Evolutionary conservation across 1,140 invertebrate genomes (phyloP).

Genomic region (Psix sp.): DNA sequence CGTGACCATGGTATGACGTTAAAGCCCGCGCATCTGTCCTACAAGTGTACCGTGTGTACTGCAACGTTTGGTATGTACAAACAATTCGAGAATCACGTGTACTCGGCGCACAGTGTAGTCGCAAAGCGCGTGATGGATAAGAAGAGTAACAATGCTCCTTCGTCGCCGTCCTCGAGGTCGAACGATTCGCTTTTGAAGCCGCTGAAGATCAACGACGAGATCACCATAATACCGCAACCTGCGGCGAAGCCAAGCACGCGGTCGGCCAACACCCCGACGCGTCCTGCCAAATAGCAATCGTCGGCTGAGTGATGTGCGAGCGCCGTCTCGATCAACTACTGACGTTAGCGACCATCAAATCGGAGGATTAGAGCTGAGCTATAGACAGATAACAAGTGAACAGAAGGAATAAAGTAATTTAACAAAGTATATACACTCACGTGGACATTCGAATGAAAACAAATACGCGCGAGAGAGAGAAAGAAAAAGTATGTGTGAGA

Average conservation of each 20-base stretch:
- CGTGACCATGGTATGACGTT: slow-evolving; percentile 92
- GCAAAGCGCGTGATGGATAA: slow-evolving; percentile 88
- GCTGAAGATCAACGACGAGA: slow-evolving; percentile 93
- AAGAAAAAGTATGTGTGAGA: too few relatives aligned
- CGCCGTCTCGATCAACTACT: slow-evolving; percentile 65
- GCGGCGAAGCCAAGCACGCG: slow-evolving; percentile 76
- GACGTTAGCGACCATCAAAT: slow-evolving; percentile 13
- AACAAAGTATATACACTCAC: slow-evolving; percentile 29
- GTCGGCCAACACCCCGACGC: slow-evolving; percentile 67
- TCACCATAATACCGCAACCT: slow-evolving; percentile 93
- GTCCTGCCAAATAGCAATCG: slow-evolving; percentile 74
- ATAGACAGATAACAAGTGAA: neutral
- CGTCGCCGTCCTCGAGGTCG: slow-evolving; percentile 77
- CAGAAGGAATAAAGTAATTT: slow-evolving; percentile 21
- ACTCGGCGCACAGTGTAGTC: slow-evolving; percentile 92
- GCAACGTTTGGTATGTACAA: slow-evolving; percentile 97
- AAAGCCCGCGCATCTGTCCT: slow-evolving; percentile 93
- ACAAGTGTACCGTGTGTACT: slow-evolving; percentile 96
- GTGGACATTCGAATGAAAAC: slow-evolving; percentile 38
- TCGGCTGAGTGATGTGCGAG: slow-evolving; percentile 71
- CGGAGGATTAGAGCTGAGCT: neutral
- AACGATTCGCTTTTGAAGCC: slow-evolving; percentile 87
- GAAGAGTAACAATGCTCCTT: slow-evolving; percentile 78
- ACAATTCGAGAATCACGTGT: slow-evolving; percentile 95
- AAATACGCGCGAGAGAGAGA: too few relatives aligned